Evolutionary conservation across 2,113 vertebrate species (phyloP).

Genomic region (Psittacara wagleri): DNA sequence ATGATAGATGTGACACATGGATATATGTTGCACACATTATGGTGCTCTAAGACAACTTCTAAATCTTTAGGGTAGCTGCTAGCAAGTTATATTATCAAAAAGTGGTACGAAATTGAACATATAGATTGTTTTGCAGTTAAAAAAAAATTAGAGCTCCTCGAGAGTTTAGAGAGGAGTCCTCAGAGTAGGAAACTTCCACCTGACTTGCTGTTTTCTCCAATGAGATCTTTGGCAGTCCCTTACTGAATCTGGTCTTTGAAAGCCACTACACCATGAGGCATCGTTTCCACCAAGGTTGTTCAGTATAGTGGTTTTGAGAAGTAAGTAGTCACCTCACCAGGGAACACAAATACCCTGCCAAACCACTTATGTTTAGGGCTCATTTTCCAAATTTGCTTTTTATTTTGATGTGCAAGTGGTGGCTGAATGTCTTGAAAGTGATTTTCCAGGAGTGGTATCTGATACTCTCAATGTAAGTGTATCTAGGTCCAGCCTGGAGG

Average conservation of each 20-base stretch:
- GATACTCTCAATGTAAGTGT: background rate
- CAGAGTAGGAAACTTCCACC: background rate
- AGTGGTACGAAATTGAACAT: background rate
- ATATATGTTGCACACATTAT: background rate
- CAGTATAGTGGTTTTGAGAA: background rate
- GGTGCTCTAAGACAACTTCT: background rate
- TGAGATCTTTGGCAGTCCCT: background rate
- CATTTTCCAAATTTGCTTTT: background rate
- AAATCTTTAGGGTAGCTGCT: background rate
- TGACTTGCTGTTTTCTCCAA: background rate
- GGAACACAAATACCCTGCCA: background rate
- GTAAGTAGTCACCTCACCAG: background rate
- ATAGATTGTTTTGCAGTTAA: background rate
- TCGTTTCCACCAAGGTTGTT: background rate
- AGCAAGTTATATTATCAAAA: background rate
- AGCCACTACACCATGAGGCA: accelerated
- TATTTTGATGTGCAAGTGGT: background rate
- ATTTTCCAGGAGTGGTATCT: background rate
- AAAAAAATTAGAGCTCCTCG: background rate
- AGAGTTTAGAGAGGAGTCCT: background rate
- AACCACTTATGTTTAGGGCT: background rate
- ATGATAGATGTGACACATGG: background rate
- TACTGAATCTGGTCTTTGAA: background rate
- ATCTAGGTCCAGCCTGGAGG: background rate
- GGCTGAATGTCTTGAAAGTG: background rate